Conservation (phyloP, 2,797 vertebrate species). For the Crenichthys baileyi region DNA sequence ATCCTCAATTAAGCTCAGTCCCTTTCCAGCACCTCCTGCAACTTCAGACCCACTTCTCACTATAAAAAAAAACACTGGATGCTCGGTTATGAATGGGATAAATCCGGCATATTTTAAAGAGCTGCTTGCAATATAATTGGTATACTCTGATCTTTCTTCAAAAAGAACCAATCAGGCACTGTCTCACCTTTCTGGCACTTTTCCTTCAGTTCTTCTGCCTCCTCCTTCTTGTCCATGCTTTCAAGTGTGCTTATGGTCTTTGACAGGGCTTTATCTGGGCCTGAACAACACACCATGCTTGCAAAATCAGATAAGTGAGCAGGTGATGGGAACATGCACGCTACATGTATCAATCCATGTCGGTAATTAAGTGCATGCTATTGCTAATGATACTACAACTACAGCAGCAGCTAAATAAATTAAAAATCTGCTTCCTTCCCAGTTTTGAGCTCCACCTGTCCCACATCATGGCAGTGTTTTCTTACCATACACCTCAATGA, state of each 20-base stretch:
- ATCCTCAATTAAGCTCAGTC: background rate
- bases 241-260: conserved; percentile 50
- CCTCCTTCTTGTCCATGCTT: conserved; percentile 27
- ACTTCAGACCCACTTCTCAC: background rate
- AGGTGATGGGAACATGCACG: background rate
- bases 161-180: background rate
- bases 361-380: background rate
- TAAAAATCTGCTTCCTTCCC: background rate
- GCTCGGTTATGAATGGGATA: background rate
- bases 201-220: conserved; percentile 37
- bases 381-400: background rate
- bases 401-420: background rate
- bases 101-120: background rate
- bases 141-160: background rate
- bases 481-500: conserved; percentile 68
- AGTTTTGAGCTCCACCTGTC: background rate
- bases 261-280: conserved; percentile 43
- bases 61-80: background rate
- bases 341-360: background rate
- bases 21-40: too few species aligned
- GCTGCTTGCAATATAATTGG: background rate
- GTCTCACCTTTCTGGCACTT: conserved; percentile 63
- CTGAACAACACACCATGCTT: conserved; percentile 41
- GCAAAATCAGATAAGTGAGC: background rate
- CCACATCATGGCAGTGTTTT: background rate